phyloP scores from a whole-genome alignment of 2,113 vertebrate species.

The Nesoenas mayeri region DNA sequence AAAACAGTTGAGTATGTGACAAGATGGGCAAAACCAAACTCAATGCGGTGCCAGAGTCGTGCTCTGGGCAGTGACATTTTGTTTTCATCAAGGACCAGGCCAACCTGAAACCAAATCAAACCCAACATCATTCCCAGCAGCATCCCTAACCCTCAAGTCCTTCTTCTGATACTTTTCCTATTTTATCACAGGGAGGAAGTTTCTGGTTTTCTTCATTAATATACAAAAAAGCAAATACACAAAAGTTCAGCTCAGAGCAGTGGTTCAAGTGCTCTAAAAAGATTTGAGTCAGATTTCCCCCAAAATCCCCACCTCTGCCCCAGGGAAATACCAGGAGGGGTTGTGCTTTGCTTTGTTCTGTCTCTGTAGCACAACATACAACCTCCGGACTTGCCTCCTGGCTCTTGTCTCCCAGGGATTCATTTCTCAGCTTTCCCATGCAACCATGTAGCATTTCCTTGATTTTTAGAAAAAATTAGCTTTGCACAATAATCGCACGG shows the following conservation, averaged over 20 bases:
- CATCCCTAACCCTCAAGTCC: neutral
- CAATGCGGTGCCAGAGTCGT: accelerated
- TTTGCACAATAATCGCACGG: neutral
- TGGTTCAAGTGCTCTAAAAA: neutral
- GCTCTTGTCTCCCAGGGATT: neutral
- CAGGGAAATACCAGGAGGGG: neutral
- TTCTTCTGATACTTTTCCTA: neutral
- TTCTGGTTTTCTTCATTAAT: neutral
- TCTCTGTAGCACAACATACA: neutral
- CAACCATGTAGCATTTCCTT: accelerated
- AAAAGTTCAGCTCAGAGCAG: neutral
- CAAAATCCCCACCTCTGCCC: neutral
- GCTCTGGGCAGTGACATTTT: accelerated
- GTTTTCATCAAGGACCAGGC: neutral
- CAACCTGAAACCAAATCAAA: accelerated
- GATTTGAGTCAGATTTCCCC: neutral
- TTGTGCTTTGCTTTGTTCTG: neutral
- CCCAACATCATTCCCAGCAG: neutral
- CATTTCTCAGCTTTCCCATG: neutral
- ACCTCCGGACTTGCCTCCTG: neutral
- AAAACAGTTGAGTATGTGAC: neutral
- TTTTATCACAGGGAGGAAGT: neutral
- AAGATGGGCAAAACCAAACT: accelerated
- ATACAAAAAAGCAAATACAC: neutral
- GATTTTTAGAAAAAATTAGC: neutral